Evolutionary conservation across 2,888 invertebrate genomes (phyloP).

Genomic region (Caenorhabditis sulstoni): DNA sequence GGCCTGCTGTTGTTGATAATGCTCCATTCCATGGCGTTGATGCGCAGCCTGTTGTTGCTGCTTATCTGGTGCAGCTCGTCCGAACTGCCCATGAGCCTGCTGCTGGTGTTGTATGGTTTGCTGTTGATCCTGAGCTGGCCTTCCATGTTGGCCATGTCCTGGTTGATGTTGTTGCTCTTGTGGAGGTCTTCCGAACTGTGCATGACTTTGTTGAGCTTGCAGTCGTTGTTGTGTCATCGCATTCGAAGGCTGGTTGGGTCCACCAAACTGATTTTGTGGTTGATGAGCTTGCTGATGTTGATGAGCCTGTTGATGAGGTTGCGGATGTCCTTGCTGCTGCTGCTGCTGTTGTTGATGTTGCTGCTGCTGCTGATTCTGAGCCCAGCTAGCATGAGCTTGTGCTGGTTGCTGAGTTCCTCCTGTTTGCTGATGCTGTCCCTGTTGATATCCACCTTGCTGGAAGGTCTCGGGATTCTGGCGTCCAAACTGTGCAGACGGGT

Average conservation of each 20-base stretch:
- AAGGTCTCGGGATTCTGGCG: constrained; percentile 1
- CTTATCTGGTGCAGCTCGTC: background rate
- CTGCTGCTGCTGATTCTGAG: constrained; percentile 30
- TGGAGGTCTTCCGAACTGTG: too few relatives aligned
- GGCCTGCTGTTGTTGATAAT: constrained; percentile 20
- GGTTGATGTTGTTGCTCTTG: constrained; percentile 31
- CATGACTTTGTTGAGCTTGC: too few relatives aligned
- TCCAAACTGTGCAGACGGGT: constrained; percentile 1
- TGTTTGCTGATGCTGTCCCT: constrained; percentile 5
- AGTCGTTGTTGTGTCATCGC: constrained; percentile 5
- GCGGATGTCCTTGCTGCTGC: background rate
- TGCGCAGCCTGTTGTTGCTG: too few relatives aligned
- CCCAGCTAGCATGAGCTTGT: constrained; percentile 13
- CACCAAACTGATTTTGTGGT: constrained; percentile 19
- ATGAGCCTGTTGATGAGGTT: background rate
- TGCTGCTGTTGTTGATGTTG: constrained; percentile 19
- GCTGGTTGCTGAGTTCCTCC: constrained; percentile 13
- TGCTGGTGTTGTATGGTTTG: constrained; percentile 5
- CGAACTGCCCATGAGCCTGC: constrained; percentile 4
- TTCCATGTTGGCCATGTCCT: constrained; percentile 17
- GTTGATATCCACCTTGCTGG: background rate
- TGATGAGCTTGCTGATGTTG: constrained; percentile 4
- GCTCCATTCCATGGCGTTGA: too few relatives aligned
- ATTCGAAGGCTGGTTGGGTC: constrained; percentile 13
- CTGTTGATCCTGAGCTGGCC: constrained; percentile 9